phyloP scores from a whole-genome alignment of 2,888 invertebrate species.

The Ecdyonurus torrentis region DNA sequence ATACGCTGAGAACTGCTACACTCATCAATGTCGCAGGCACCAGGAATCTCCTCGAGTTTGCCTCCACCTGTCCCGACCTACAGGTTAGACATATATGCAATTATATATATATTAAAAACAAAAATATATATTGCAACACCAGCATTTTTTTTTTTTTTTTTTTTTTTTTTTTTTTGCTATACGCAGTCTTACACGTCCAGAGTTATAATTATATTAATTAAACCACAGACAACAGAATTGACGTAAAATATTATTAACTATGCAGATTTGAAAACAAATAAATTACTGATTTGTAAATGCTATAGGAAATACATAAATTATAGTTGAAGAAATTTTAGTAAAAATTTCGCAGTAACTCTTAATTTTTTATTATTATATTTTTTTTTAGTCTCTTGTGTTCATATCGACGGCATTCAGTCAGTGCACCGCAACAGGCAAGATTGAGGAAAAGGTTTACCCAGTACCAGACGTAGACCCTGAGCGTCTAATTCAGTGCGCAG shows the following conservation, averaged over 20 bases:
- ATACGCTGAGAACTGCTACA: slow-evolving; percentile 63
- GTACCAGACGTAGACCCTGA: neutral
- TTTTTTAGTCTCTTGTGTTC: neutral
- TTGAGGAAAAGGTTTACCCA: neutral
- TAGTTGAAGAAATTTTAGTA: too few relatives aligned
- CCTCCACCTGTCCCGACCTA: slow-evolving; percentile 54
- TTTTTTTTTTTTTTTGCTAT: too few relatives aligned
- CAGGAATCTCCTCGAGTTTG: slow-evolving; percentile 59
- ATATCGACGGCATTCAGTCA: neutral
- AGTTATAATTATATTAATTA: neutral
- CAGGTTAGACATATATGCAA: slow-evolving; percentile 32
- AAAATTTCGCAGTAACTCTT: neutral
- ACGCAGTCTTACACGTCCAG: too few relatives aligned
- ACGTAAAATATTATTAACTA: too few relatives aligned
- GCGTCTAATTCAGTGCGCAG: neutral
- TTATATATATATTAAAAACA: too few relatives aligned
- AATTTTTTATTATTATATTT: neutral
- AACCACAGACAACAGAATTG: too few relatives aligned
- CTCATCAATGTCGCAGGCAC: slow-evolving; percentile 81
- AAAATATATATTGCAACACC: too few relatives aligned
- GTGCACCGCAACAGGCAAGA: too few relatives aligned
- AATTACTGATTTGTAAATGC: too few relatives aligned
- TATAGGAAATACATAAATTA: too few relatives aligned
- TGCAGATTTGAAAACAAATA: too few relatives aligned
- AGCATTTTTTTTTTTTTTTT: too few relatives aligned